Percentiles rank a stretch among this genome's conserved stretches.
Conservation (phyloP, 2,113 vertebrate species). For the Seriola dumerili region DNA sequence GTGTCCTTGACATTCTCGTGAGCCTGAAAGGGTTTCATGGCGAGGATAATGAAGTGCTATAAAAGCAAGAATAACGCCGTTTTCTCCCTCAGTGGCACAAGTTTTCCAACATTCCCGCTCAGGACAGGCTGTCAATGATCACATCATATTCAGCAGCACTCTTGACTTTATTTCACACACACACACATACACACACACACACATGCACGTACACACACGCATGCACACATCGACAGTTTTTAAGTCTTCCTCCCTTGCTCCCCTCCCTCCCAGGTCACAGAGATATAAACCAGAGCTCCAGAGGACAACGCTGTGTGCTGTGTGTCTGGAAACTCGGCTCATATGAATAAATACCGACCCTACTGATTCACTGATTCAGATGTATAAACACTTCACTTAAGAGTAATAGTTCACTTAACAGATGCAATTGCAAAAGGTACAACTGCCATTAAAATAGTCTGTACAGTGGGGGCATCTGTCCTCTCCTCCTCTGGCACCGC, state of each 20-base stretch:
- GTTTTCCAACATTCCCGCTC: constrained; percentile 39
- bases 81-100: constrained; percentile 39
- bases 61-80: constrained; percentile 26
- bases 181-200: constrained; percentile 10
- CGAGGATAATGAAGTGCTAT: constrained; percentile 44
- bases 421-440: not conserved
- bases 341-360: constrained; percentile 49
- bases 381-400: constrained; percentile 16
- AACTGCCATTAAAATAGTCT: constrained; percentile 10
- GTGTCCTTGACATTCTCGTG: constrained; percentile 17
- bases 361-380: constrained; percentile 28
- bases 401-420: constrained; percentile 9
- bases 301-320: constrained; percentile 7
- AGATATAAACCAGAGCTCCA: constrained; percentile 44
- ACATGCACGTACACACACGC: not conserved
- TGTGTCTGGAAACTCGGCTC: constrained; percentile 34
- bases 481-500: not conserved
- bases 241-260: too few species aligned
- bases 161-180: not conserved
- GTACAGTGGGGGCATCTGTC: not conserved
- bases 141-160: constrained; percentile 3
- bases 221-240: not conserved
- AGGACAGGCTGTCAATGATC: constrained; percentile 11
- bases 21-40: constrained; percentile 18
- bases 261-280: constrained; percentile 36